Conservation (phyloP, 2,113 vertebrate genomes). For the Leucopsar rothschildi region DNA sequence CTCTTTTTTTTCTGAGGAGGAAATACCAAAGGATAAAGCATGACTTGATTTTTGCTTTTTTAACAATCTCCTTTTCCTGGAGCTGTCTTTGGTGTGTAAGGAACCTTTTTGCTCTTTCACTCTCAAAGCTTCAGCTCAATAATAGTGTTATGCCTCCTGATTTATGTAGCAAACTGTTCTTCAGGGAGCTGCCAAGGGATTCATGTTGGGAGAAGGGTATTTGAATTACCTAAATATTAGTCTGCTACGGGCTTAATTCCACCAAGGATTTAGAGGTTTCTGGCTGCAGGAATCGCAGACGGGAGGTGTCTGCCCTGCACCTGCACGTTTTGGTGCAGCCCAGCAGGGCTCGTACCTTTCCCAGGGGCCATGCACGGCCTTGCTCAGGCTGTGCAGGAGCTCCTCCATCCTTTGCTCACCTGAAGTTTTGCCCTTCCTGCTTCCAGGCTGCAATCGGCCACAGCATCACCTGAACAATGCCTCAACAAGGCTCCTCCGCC, state of each 20-base stretch:
- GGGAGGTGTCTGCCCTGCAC: background rate
- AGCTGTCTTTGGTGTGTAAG: background rate
- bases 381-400: background rate
- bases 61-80: background rate
- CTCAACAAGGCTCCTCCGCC: background rate
- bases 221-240: background rate
- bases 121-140: background rate
- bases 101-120: background rate
- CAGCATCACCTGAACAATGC: background rate
- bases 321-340: background rate
- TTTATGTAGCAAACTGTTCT: background rate
- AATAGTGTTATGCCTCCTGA: background rate
- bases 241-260: background rate
- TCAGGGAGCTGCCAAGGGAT: background rate
- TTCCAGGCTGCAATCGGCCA: background rate
- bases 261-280: background rate
- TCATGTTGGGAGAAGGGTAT: background rate
- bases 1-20: background rate
- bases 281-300: background rate
- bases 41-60: background rate
- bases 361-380: rapidly evolving
- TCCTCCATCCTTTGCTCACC: background rate
- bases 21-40: background rate
- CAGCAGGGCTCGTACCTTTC: background rate
- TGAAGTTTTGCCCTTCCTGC: background rate